phyloP scores from a whole-genome alignment of 2,113 vertebrate genomes.

The Bostrychus sinensis region DNA sequence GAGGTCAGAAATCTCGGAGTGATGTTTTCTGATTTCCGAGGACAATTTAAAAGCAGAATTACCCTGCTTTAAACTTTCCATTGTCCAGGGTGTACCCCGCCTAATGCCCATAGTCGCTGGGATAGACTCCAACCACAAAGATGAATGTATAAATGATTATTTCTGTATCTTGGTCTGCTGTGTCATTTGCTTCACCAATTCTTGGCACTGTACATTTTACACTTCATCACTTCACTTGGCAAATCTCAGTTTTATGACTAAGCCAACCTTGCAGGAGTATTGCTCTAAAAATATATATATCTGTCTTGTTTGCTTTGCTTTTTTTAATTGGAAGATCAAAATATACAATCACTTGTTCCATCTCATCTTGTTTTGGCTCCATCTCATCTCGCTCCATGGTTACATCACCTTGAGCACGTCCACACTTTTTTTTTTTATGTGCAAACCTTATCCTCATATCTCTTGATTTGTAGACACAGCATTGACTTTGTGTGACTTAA shows the following conservation, averaged over 20 bases:
- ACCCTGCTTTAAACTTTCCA: too few species aligned
- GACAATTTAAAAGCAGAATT: too few species aligned
- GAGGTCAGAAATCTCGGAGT: too few species aligned
- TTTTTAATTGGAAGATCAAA: background rate
- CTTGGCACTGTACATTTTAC: background rate
- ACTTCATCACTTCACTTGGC: too few species aligned
- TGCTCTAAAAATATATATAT: background rate
- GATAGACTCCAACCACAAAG: too few species aligned
- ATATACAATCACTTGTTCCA: background rate
- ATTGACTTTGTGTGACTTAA: conserved; percentile 45
- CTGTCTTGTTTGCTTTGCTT: background rate
- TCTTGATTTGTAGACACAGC: conserved; percentile 23
- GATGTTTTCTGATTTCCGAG: too few species aligned
- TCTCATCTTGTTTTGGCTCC: background rate
- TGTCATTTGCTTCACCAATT: background rate
- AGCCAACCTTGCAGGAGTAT: background rate
- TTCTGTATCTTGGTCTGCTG: background rate
- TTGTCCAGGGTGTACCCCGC: too few species aligned
- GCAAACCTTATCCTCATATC: conserved; percentile 34
- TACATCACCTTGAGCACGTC: conserved; percentile 29
- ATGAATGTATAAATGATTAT: too few species aligned
- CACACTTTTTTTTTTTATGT: conserved; percentile 3
- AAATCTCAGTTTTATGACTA: background rate
- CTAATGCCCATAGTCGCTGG: too few species aligned
- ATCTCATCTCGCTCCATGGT: conserved; percentile 48